Conservation (phyloP, 2,888 invertebrate species). For the Hirtodrosophila alboralis region DNA sequence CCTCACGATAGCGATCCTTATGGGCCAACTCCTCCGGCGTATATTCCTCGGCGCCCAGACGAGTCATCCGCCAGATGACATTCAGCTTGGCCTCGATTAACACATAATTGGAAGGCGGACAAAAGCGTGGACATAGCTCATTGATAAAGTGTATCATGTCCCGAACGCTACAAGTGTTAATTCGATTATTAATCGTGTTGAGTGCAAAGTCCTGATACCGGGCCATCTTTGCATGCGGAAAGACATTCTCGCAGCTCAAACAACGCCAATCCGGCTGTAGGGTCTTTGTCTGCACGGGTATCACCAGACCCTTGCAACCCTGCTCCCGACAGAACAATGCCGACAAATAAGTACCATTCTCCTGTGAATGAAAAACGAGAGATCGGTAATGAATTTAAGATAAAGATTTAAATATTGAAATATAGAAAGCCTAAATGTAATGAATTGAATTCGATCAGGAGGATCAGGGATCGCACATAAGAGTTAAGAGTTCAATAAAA, state of each 20-base stretch:
- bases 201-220: conserved; percentile 83
- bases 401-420: no score
- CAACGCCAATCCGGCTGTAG: conserved; percentile 88
- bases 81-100: conserved; percentile 83
- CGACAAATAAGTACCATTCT: conserved; percentile 82
- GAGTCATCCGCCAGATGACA: conserved; percentile 83
- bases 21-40: conserved; percentile 77
- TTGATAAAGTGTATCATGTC: conserved; percentile 83
- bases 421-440: no score
- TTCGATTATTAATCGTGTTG: conserved; percentile 82
- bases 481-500: no score
- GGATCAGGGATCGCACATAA: no score
- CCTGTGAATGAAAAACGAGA: conserved; percentile 59
- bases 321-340: conserved; percentile 85
- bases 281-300: conserved; percentile 87
- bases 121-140: conserved; percentile 81
- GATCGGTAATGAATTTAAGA: background rate
- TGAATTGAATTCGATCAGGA: no score
- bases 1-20: conserved; percentile 82
- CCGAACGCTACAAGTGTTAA: conserved; percentile 78
- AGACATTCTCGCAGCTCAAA: conserved; percentile 85
- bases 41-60: conserved; percentile 71
- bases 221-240: conserved; percentile 81
- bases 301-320: conserved; percentile 81
- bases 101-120: conserved; percentile 83